These are phyloP conservation scores for Ceratina japonica DNA, from an alignment of 1,140 invertebrate species.

Conservation along the genomic window DNA sequence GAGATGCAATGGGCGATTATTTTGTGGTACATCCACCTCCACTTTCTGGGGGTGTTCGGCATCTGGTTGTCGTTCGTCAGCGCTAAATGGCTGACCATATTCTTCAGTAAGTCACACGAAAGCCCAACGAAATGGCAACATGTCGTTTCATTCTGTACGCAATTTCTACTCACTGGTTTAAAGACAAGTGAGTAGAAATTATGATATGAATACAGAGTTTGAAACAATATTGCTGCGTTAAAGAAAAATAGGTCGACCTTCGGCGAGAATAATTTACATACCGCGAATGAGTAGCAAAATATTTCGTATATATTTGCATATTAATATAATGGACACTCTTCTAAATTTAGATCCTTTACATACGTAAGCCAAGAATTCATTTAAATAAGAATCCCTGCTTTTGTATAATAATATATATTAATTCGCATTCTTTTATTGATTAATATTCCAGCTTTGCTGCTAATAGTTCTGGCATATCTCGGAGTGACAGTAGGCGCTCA, in stretches of 20 bases:
- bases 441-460: constrained; percentile 79
- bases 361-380: neutral
- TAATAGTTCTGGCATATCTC: constrained; percentile 82
- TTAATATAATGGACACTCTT: too few relatives aligned
- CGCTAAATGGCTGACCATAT: constrained; percentile 82
- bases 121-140: neutral
- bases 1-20: constrained; percentile 81
- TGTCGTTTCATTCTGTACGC: too few relatives aligned
- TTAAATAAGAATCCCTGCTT: neutral
- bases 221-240: too few relatives aligned
- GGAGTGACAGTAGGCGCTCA: constrained; percentile 93
- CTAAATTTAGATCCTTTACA: too few relatives aligned
- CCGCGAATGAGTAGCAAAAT: too few relatives aligned
- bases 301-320: too few relatives aligned
- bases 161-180: too few relatives aligned
- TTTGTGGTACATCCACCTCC: constrained; percentile 84
- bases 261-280: too few relatives aligned
- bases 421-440: neutral
- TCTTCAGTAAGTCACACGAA: constrained; percentile 66
- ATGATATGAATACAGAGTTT: too few relatives aligned
- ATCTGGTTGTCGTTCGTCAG: constrained; percentile 81
- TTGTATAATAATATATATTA: neutral
- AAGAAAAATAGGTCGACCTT: too few relatives aligned
- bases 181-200: too few relatives aligned
- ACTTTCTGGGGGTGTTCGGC: constrained; percentile 83